These are phyloP conservation scores for Drosophila peninsularis DNA, from an alignment of 2,888 invertebrate genomes.

Conservation along the genomic window DNA sequence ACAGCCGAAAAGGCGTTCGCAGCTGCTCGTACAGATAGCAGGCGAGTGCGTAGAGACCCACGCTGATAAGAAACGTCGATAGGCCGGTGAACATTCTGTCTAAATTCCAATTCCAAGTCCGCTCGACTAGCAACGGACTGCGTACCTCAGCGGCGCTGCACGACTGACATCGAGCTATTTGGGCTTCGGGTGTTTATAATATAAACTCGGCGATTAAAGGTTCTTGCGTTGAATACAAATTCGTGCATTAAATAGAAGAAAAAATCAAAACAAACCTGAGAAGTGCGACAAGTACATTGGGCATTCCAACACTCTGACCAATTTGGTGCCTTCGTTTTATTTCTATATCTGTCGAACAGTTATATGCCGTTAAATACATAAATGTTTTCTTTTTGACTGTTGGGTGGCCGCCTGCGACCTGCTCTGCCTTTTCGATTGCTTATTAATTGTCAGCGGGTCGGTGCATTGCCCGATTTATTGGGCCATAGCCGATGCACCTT, in stretches of 20 bases:
- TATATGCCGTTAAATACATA: not conserved
- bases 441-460: not conserved
- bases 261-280: conserved; percentile 17
- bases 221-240: conserved; percentile 44
- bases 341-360: conserved; percentile 12
- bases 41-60: conserved; percentile 86
- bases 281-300: conserved; percentile 15
- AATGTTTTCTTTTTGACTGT: conserved; percentile 15
- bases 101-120: conserved; percentile 8
- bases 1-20: conserved; percentile 86
- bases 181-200: not conserved
- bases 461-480: conserved; percentile 34
- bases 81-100: conserved; percentile 37
- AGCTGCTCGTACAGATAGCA: conserved; percentile 86
- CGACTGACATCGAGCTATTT: not conserved
- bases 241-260: conserved; percentile 20
- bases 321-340: conserved; percentile 11
- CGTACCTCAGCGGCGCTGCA: not conserved
- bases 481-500: not conserved
- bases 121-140: conserved; percentile 52
- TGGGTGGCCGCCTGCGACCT: conserved; percentile 1
- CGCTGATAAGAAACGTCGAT: conserved; percentile 82
- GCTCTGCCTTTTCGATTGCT: conserved; percentile 33
- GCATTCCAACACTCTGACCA: not conserved
- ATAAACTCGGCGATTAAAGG: not conserved